phyloP scores from a whole-genome alignment of 2,113 vertebrate genomes.

The Myodes glareolus region DNA sequence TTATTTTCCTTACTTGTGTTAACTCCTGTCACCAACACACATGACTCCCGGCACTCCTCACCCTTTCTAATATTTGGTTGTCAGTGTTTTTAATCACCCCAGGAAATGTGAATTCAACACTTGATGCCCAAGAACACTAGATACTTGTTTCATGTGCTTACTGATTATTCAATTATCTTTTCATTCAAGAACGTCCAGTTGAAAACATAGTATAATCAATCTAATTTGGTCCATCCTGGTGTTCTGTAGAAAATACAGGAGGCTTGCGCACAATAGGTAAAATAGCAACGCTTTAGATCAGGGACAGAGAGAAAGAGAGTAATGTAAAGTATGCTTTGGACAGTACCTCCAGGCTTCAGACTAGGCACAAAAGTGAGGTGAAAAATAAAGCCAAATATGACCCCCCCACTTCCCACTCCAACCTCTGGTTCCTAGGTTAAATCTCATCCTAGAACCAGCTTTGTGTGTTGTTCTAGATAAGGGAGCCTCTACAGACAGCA shows the following conservation, averaged over 20 bases:
- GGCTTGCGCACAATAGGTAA: background rate
- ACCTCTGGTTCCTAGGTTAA: background rate
- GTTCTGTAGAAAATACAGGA: background rate
- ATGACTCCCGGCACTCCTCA: background rate
- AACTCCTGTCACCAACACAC: background rate
- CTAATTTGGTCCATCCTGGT: background rate
- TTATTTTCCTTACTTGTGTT: background rate
- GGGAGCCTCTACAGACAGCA: background rate
- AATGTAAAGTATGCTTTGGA: background rate
- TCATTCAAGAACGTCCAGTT: background rate
- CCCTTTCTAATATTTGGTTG: background rate
- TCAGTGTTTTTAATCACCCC: conserved; percentile 1
- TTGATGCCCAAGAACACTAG: background rate
- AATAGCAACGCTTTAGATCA: background rate
- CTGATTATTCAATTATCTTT: background rate
- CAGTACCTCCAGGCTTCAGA: background rate
- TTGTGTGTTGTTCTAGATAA: background rate
- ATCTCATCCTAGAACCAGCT: background rate
- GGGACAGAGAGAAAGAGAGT: background rate
- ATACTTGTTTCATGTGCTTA: background rate
- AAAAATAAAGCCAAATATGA: background rate
- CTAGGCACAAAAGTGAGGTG: background rate
- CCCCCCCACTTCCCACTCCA: background rate
- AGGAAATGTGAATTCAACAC: background rate
- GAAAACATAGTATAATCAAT: conserved; percentile 32